A percentile compares a stretch with the other conserved stretches of the same genome.
These are phyloP conservation scores for Eupithecia insigniata DNA, from an alignment of 2,888 invertebrate species.

Conservation along the genomic window DNA sequence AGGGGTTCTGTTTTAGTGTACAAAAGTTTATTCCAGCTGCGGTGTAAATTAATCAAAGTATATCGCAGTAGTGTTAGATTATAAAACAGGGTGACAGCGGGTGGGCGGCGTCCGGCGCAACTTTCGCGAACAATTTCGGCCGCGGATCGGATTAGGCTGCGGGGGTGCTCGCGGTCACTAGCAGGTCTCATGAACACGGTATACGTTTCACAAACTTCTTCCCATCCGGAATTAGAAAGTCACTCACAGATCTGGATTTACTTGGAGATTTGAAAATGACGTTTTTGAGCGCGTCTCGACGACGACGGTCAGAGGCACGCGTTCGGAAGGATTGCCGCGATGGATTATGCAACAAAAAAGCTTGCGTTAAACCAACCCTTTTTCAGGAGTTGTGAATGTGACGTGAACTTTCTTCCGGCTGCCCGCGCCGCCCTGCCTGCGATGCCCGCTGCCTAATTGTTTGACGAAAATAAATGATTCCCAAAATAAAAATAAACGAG, in stretches of 20 bases:
- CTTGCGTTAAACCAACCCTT: slow-evolving; percentile 73
- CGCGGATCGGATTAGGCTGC: slow-evolving; percentile 77
- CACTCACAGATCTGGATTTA: slow-evolving; percentile 82
- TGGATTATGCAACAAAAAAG: slow-evolving; percentile 77
- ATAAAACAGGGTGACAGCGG: slow-evolving; percentile 65
- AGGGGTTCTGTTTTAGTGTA: slow-evolving; percentile 73
- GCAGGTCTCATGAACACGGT: slow-evolving; percentile 77
- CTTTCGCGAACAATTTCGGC: slow-evolving; percentile 72
- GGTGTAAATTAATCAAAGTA: slow-evolving; percentile 81
- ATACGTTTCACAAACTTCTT: slow-evolving; percentile 83
- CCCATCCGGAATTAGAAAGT: slow-evolving; percentile 79
- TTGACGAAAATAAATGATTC: slow-evolving; percentile 83
- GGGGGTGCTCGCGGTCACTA: slow-evolving; percentile 74
- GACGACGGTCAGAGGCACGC: slow-evolving; percentile 59
- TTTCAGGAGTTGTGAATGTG: slow-evolving; percentile 68
- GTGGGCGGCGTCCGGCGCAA: slow-evolving; percentile 61
- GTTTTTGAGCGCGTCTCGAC: slow-evolving; percentile 69
- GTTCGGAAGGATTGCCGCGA: slow-evolving; percentile 61
- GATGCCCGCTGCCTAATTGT: slow-evolving; percentile 77
- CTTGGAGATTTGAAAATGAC: slow-evolving; percentile 73
- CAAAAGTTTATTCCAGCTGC: slow-evolving; percentile 74
- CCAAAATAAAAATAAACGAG: slow-evolving; percentile 81
- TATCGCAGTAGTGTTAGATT: slow-evolving; percentile 70
- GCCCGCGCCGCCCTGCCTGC: slow-evolving; percentile 64
- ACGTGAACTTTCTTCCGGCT: slow-evolving; percentile 76